Conservation (phyloP, 2,888 invertebrate genomes). For the Dusona sp. region DNA sequence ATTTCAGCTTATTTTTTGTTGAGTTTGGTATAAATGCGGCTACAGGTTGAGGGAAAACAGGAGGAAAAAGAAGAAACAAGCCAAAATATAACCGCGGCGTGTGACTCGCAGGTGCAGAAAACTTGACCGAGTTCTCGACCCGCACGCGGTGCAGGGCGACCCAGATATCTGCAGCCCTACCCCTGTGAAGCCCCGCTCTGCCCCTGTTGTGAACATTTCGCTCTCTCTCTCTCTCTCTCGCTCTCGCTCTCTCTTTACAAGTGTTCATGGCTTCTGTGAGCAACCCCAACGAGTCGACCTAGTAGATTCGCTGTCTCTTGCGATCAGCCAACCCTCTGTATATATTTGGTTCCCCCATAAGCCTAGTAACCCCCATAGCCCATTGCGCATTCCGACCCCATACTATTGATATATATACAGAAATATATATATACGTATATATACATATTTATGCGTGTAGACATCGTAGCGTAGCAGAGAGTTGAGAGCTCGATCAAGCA, state of each 20-base stretch:
- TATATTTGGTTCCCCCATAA: constrained; percentile 60
- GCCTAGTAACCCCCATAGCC: constrained; percentile 68
- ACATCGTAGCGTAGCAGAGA: constrained; percentile 29
- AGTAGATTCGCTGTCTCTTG: constrained; percentile 59
- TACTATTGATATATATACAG: constrained; percentile 11
- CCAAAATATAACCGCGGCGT: constrained; percentile 69
- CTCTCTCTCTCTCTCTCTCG: constrained; percentile 52
- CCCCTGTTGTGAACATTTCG: constrained; percentile 46
- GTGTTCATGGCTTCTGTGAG: constrained; percentile 46
- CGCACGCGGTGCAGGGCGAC: constrained; percentile 82
- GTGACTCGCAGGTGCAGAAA: constrained; percentile 83
- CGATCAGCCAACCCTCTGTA: constrained; percentile 55
- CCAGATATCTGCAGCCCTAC: constrained; percentile 78
- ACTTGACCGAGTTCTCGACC: constrained; percentile 83
- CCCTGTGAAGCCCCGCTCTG: constrained; percentile 62
- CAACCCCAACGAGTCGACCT: constrained; percentile 65
- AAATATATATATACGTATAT: neutral
- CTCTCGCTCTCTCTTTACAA: constrained; percentile 48
- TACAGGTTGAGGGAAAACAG: constrained; percentile 24
- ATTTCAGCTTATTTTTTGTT: neutral
- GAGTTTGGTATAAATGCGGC: neutral
- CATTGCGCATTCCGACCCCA: constrained; percentile 13
- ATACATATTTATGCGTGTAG: constrained; percentile 37
- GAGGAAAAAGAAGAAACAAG: constrained; percentile 32
- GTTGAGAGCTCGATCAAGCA: constrained; percentile 41